Evolutionary conservation across 2,113 vertebrate genomes (phyloP).

Genomic region (Aythya baeri): DNA sequence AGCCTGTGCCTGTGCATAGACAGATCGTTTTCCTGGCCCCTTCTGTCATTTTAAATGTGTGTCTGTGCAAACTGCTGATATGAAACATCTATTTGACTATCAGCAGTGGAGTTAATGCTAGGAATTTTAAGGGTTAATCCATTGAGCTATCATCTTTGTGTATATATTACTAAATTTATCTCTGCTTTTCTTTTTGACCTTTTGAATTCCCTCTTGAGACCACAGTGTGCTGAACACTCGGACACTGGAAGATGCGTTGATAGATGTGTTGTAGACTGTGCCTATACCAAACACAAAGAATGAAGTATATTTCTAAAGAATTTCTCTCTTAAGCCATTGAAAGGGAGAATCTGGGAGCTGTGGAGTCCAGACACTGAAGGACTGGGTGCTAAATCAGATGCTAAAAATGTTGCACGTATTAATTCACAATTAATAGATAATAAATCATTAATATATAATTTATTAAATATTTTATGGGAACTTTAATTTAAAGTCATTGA

Average conservation of each 20-base stretch:
- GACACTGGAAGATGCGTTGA: neutral
- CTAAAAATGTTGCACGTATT: neutral
- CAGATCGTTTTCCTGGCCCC: neutral
- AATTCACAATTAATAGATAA: conserved; percentile 46
- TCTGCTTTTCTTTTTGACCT: conserved; percentile 27
- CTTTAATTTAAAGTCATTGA: neutral
- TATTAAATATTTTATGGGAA: conserved; percentile 3
- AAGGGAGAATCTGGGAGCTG: neutral
- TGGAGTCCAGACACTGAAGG: neutral
- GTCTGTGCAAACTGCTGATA: neutral
- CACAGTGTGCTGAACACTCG: neutral
- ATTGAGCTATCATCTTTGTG: neutral
- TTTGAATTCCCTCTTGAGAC: neutral
- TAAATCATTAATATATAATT: conserved; percentile 16
- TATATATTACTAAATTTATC: conserved; percentile 6
- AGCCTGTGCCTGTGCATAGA: neutral
- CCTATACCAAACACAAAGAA: neutral
- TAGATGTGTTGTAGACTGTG: neutral
- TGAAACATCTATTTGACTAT: neutral
- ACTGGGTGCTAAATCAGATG: neutral
- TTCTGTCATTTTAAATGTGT: rapidly evolving
- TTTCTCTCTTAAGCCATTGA: neutral
- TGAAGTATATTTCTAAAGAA: neutral
- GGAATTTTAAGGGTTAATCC: conserved; percentile 23
- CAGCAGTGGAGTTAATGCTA: neutral